Evolutionary conservation across 1,140 invertebrate genomes (phyloP).

Genomic region (Drosophila insularis): DNA sequence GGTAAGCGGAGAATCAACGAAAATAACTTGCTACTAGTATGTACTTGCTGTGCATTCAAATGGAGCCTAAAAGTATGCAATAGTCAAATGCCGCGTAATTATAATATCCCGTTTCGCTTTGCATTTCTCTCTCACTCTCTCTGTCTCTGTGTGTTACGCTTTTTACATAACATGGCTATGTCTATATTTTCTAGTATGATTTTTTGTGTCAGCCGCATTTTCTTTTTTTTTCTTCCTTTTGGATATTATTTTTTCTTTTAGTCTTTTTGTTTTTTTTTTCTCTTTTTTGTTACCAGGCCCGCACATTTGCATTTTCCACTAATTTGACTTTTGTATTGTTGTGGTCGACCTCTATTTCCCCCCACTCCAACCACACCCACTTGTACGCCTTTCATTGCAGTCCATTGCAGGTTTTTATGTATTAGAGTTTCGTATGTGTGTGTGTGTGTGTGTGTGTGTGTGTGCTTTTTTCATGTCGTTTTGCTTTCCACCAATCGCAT

Average conservation of each 20-base stretch:
- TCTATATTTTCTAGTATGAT: constrained; percentile 78
- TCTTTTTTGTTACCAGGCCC: constrained; percentile 27
- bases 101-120: constrained; percentile 56
- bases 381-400: neutral
- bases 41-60: constrained; percentile 15
- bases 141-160: constrained; percentile 5
- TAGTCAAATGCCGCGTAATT: constrained; percentile 56
- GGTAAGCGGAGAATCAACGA: constrained; percentile 10
- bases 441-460: neutral
- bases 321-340: constrained; percentile 81
- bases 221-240: constrained; percentile 6
- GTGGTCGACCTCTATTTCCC: constrained; percentile 44
- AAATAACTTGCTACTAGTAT: neutral
- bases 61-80: constrained; percentile 55
- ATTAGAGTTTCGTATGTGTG: constrained; percentile 48
- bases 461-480: constrained; percentile 59
- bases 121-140: neutral
- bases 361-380: neutral
- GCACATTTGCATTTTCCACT: constrained; percentile 78
- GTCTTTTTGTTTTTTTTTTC: constrained; percentile 11
- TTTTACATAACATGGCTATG: constrained; percentile 63
- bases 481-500: constrained; percentile 82
- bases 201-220: constrained; percentile 51
- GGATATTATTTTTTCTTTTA: too few species aligned
- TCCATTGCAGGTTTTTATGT: constrained; percentile 54